A percentile compares a stretch with the other conserved stretches of the same genome.
Conservation (phyloP, 2,888 invertebrate species). For the Dicranocentrus wangi region DNA sequence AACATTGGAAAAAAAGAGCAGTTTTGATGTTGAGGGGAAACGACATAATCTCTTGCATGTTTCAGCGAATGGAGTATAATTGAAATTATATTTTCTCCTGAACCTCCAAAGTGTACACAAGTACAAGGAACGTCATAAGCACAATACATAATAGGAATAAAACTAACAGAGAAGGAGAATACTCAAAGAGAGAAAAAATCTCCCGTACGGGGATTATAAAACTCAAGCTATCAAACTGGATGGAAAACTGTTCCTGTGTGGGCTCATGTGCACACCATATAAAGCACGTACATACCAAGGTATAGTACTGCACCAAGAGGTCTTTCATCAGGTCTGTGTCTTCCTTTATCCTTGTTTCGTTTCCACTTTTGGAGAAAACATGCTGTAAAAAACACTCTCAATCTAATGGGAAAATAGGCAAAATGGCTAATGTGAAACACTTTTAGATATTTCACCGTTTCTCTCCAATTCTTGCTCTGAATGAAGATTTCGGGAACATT, state of each 20-base stretch:
- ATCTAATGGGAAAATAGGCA: slow-evolving; percentile 1
- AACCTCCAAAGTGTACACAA: slow-evolving; percentile 3
- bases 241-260: not conserved
- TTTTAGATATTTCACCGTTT: slow-evolving; percentile 17
- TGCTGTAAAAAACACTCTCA: slow-evolving; percentile 3
- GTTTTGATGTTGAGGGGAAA: slow-evolving; percentile 23
- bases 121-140: no score
- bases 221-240: no score
- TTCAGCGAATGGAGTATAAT: slow-evolving; percentile 14
- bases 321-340: no score
- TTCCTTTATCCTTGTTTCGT: not conserved
- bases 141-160: no score
- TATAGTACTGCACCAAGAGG: no score
- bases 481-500: slow-evolving; percentile 4
- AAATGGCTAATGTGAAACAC: slow-evolving; percentile 26
- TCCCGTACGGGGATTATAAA: not conserved
- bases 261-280: no score
- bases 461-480: slow-evolving; percentile 13
- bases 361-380: not conserved
- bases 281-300: no score
- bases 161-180: no score
- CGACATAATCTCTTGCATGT: slow-evolving; percentile 25
- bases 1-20: not conserved
- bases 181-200: no score
- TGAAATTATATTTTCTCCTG: slow-evolving; percentile 13